Evolutionary conservation across 1,140 invertebrate genomes (phyloP).

Genomic region (Caerostris darwini): DNA sequence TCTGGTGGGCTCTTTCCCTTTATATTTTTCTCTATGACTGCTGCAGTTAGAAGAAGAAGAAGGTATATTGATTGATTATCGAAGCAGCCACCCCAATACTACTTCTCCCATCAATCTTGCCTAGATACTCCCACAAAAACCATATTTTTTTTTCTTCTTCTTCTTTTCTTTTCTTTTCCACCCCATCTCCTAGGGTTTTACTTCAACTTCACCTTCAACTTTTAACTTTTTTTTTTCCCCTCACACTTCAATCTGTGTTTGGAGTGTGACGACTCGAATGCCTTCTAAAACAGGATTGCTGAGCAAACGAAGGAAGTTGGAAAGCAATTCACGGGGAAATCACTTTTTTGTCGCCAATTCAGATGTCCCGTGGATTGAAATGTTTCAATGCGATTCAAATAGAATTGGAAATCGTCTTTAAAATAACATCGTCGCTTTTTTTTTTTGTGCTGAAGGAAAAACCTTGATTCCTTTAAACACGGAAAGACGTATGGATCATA

Average conservation of each 20-base stretch:
- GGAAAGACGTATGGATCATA: no score
- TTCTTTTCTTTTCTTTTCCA: not conserved
- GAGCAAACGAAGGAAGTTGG: not conserved
- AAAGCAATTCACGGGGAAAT: not conserved
- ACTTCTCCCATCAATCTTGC: not conserved
- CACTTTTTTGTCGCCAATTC: not conserved
- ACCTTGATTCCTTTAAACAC: no score
- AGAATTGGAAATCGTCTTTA: no score
- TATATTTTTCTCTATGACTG: not conserved
- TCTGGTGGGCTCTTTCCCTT: not conserved
- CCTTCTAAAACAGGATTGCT: not conserved
- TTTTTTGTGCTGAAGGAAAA: no score
- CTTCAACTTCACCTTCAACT: not conserved
- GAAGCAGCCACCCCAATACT: slow-evolving; percentile 23
- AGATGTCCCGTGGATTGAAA: no score
- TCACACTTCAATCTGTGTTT: not conserved
- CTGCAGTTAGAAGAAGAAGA: not conserved
- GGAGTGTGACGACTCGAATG: not conserved
- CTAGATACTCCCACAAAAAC: not conserved
- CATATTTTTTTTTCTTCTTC: not conserved
- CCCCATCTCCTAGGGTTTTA: not conserved
- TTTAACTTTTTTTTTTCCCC: not conserved
- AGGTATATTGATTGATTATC: slow-evolving; percentile 26
- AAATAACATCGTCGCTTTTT: no score
- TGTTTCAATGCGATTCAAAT: no score